Conservation (phyloP, 2,888 invertebrate genomes). For the Eupeodes luniger region DNA sequence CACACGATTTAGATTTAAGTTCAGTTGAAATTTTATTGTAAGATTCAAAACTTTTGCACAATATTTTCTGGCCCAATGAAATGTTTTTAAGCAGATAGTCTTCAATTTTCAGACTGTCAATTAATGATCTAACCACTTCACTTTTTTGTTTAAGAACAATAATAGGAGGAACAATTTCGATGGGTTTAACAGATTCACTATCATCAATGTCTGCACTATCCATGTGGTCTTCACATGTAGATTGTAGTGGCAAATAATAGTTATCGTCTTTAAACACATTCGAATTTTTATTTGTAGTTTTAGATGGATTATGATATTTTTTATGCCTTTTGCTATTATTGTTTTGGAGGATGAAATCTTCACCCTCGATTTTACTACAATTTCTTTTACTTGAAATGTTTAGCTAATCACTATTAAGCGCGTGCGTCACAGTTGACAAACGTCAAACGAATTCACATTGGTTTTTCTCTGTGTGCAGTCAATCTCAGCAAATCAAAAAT, state of each 20-base stretch:
- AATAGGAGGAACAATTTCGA: neutral
- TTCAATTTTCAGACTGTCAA: slow-evolving; percentile 1
- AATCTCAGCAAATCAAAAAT: too few relatives aligned
- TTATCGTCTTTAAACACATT: too few relatives aligned
- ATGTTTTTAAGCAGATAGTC: neutral
- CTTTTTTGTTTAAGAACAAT: slow-evolving; percentile 9
- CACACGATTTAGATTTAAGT: neutral
- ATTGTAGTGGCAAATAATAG: slow-evolving; percentile 6
- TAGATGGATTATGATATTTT: too few relatives aligned
- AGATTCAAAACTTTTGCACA: neutral
- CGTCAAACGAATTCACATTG: too few relatives aligned
- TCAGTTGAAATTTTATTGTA: neutral
- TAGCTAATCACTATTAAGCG: too few relatives aligned
- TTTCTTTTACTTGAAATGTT: neutral
- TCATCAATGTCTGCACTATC: neutral
- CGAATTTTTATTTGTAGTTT: too few relatives aligned
- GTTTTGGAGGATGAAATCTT: neutral
- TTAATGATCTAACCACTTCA: slow-evolving; percentile 3
- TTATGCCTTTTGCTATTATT: too few relatives aligned
- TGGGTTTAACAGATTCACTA: neutral
- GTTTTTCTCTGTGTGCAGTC: too few relatives aligned
- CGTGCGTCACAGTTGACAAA: too few relatives aligned
- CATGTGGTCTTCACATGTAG: neutral
- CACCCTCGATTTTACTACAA: neutral
- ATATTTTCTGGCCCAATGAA: neutral